Evolutionary conservation across 2,888 invertebrate genomes (phyloP), one percentile per base, ranked within the genome.

Genomic region (Syrphus vitripennis): DNA sequence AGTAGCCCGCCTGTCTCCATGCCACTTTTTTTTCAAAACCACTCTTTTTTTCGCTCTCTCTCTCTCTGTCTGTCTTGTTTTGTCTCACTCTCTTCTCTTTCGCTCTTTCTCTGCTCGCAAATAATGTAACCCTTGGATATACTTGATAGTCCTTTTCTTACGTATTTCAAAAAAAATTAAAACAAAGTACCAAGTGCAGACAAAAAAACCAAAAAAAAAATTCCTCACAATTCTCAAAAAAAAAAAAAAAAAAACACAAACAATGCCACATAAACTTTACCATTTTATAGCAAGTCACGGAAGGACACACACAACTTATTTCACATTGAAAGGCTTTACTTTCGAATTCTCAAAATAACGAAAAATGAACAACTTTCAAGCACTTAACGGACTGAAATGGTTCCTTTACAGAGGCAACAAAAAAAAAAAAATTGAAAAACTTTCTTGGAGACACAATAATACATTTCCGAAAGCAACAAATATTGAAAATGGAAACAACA

Each of bases 401-500:
- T 59, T 0, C 4, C 21, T 21, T n/a, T n/a, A n/a, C 10, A 34
- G 1, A 34, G n/a, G 6, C n/a, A 50, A 14, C 14, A 50, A 24
- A 19, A 31, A 19, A 34, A 21, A 59, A 21, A 31, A 34, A 19
- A 14, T 14, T 16, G 16, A 12, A 59, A 50, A 59, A 59, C 34
- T 19, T 34, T 21, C 57, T 59, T 19, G 34, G 19, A 59, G 57
- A 53, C 53, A 59, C 31, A 34, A 34, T 59, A 59, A 59, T 59
- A 59, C 19, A 34, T 34, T 59, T 59, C 34, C 34, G 34, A 59
- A 59, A 59, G 57, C 34, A 59, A 59, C 34, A 59, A 59, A 59
- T 59, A 34, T 59, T 34, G 16, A 12, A 26, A 50, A 55, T 48
- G 21, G 6, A 21, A 55, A 19, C 16, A 59, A 34, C 12, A 59